These are phyloP conservation scores for Hololepta plana DNA, from an alignment of 2,888 invertebrate species.

Conservation along the genomic window DNA sequence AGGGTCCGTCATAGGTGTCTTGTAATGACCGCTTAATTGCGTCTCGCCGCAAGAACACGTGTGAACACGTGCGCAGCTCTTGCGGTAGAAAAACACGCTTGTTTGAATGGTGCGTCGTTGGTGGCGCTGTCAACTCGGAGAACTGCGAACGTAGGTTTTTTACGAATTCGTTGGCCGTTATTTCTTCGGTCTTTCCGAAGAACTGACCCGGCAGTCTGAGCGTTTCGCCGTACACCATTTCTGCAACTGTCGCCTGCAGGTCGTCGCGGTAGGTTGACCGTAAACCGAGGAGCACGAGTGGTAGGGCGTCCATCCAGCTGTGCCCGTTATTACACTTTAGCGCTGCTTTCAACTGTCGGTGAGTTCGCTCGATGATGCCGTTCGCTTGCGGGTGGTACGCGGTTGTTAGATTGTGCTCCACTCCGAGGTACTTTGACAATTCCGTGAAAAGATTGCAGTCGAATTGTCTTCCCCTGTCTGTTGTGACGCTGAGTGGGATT, in stretches of 20 bases:
- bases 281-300: conserved; percentile 5
- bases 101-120: too few species aligned
- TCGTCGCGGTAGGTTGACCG: conserved; percentile 3
- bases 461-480: conserved; percentile 17
- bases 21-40: too few species aligned
- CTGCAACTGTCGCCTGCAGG: conserved; percentile 1
- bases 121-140: too few species aligned
- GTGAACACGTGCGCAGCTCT: too few species aligned
- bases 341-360: conserved; percentile 8
- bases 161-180: too few species aligned
- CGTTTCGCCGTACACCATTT: conserved; percentile 5
- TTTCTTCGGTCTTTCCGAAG: conserved; percentile 5
- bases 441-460: conserved; percentile 11
- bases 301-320: conserved; percentile 7
- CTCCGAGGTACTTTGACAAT: conserved; percentile 9
- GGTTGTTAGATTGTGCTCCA: conserved; percentile 7
- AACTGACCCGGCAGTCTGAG: conserved; percentile 7
- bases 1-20: too few species aligned
- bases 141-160: too few species aligned
- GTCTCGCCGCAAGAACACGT: too few species aligned
- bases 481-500: conserved; percentile 14
- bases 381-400: conserved; percentile 10
- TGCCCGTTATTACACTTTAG: conserved; percentile 2
- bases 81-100: too few species aligned
- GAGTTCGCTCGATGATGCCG: conserved; percentile 9